Base-by-base conservation (phyloP, 2,888 invertebrate species). In the Rhagonycha fulva region DNA sequence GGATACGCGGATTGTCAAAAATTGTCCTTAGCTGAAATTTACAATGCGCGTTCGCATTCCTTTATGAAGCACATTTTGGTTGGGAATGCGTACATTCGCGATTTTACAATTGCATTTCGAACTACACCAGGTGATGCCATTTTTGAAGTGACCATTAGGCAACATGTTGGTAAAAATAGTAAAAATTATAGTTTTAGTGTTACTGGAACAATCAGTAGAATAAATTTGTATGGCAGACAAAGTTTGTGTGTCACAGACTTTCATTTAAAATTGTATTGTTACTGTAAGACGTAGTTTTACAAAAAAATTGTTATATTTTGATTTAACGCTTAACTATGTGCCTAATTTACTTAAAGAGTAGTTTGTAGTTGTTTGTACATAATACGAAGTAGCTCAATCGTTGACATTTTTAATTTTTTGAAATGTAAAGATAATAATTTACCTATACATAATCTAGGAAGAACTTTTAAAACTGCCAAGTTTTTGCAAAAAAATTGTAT, bases 191-290 rank as follows among this genome's bases (percentile, higher is more conserved):
- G 80, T 62, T 91, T 90, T 86, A 85, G 87, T 69, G 86, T 95
- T 1, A 89, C 93, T 0, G 96, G 96, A 19, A 92, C 94, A 30
- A 90, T 95, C 68, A 95, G 95, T 85, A 90, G 96, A 70, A 90
- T 95, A 71, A 95, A 95, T 86, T 88, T 94, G 61, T 95, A 96
- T 84, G 94, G 95, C n/a, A 90, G 92, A 71, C 95, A 95, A 86
- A 95, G 95, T 87, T 90, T 89, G 81, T 96, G 96, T 85, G 90
- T 95, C 68, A 91, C 93, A 77, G 92, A 95, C 83, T 93, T 92
- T 83, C 91, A 92, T 81, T 89, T 95, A 78, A 94, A 95, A 85
- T 89, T 76, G 63, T 76, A 74, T 63, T 76, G 76, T 62, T 76
- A 76, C 26, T 76, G 76, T 69, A 74, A 68, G 19, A 75, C 67